phyloP scores from a whole-genome alignment of 1,140 invertebrate genomes.

The Heliconius hewitsoni region DNA sequence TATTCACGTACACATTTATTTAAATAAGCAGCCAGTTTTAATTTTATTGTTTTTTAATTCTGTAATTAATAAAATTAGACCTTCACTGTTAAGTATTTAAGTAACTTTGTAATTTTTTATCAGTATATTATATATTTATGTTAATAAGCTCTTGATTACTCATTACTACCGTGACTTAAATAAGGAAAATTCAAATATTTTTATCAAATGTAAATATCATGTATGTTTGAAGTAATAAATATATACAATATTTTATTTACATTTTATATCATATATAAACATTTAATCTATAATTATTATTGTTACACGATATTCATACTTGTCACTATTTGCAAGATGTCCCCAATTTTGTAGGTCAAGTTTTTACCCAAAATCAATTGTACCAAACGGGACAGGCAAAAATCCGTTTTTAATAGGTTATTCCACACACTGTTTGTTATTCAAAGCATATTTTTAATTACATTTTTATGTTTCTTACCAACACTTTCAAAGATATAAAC shows the following conservation, averaged over 20 bases:
- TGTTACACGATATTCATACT: background rate
- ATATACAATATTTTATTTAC: background rate
- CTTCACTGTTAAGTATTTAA: background rate
- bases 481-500: too few relatives aligned
- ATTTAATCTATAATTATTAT: background rate
- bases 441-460: too few relatives aligned
- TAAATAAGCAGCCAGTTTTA: background rate
- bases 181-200: constrained; percentile 8
- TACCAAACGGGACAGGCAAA: too few relatives aligned
- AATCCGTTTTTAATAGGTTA: too few relatives aligned
- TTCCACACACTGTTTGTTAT: too few relatives aligned
- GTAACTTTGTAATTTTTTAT: background rate
- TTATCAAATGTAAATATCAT: constrained; percentile 9
- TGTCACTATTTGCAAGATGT: background rate
- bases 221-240: constrained; percentile 1
- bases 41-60: background rate
- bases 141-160: constrained; percentile 5
- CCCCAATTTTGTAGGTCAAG: too few relatives aligned
- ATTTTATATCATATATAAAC: background rate
- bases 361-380: too few relatives aligned
- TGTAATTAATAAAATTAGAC: background rate
- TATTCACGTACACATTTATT: background rate
- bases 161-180: background rate
- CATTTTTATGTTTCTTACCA: too few relatives aligned
- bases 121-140: background rate